A percentile compares a stretch with the other conserved stretches of the same genome.
Evolutionary conservation across 2,888 invertebrate genomes (phyloP).

Genomic region (Cybosia mesomella): DNA sequence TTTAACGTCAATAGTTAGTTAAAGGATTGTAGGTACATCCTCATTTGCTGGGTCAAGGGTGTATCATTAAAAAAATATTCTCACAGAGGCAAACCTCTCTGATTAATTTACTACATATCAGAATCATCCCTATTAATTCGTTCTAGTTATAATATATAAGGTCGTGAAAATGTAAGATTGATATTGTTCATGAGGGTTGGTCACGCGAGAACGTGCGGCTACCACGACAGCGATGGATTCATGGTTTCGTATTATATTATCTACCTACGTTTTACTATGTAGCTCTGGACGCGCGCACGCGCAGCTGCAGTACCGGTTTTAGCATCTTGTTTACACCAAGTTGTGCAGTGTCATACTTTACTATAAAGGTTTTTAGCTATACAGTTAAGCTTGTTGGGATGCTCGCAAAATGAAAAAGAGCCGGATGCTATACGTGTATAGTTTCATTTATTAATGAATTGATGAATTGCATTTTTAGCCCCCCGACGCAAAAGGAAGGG

Average conservation of each 20-base stretch:
- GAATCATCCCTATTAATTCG: conserved; percentile 49
- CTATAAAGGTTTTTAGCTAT: conserved; percentile 46
- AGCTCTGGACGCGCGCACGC: conserved; percentile 65
- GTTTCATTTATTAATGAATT: conserved; percentile 27
- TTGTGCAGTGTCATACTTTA: conserved; percentile 64
- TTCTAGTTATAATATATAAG: conserved; percentile 38
- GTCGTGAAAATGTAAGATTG: conserved; percentile 61
- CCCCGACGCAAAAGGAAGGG: too few species aligned
- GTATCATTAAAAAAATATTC: neutral
- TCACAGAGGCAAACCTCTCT: conserved; percentile 17
- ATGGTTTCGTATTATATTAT: conserved; percentile 35
- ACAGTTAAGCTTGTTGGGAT: conserved; percentile 44
- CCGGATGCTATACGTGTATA: conserved; percentile 30
- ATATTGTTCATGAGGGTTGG: conserved; percentile 59
- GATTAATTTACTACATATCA: conserved; percentile 40
- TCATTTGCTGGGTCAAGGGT: too few species aligned
- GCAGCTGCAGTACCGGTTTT: conserved; percentile 85
- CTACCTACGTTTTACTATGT: conserved; percentile 51
- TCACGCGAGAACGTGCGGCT: conserved; percentile 64
- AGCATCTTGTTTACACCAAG: conserved; percentile 73
- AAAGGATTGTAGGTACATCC: too few species aligned
- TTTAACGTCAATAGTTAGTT: too few species aligned
- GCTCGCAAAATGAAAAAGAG: conserved; percentile 30
- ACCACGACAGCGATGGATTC: conserved; percentile 28
- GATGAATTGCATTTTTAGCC: neutral